Conservation (phyloP, 2,888 invertebrate species). For the Eupithecia insigniata region DNA sequence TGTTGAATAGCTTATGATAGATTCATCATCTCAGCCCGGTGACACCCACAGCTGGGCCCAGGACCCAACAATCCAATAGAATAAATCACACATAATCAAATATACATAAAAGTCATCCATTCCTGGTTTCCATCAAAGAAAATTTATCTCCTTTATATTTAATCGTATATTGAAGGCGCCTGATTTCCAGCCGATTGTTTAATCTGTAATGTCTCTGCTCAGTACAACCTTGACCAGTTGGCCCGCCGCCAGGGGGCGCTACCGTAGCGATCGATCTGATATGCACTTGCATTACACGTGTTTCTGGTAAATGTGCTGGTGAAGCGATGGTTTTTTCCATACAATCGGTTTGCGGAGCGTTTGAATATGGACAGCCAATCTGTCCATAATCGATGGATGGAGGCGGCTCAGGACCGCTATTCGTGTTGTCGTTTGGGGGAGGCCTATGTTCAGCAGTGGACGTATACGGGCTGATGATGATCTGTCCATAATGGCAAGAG, state of each 20-base stretch:
- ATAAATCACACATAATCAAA: not conserved
- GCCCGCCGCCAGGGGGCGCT: conserved; percentile 45
- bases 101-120: not conserved
- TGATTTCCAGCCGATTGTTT: conserved; percentile 5
- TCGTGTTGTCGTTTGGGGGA: too few species aligned
- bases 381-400: too few species aligned
- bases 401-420: too few species aligned
- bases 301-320: not conserved
- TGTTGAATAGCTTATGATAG: too few species aligned
- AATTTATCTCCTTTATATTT: not conserved
- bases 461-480: too few species aligned
- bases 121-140: not conserved
- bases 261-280: conserved; percentile 26
- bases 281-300: conserved; percentile 16
- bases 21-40: too few species aligned
- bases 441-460: too few species aligned
- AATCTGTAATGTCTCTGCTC: conserved; percentile 7
- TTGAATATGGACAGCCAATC: not conserved
- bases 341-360: not conserved
- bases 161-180: conserved; percentile 1
- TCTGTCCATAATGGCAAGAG: not conserved
- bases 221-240: conserved; percentile 54
- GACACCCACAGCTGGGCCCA: too few species aligned
- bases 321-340: not conserved
- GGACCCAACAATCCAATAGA: too few species aligned